Conservation (phyloP, 2,113 vertebrate species). For the Microtus montanus region DNA sequence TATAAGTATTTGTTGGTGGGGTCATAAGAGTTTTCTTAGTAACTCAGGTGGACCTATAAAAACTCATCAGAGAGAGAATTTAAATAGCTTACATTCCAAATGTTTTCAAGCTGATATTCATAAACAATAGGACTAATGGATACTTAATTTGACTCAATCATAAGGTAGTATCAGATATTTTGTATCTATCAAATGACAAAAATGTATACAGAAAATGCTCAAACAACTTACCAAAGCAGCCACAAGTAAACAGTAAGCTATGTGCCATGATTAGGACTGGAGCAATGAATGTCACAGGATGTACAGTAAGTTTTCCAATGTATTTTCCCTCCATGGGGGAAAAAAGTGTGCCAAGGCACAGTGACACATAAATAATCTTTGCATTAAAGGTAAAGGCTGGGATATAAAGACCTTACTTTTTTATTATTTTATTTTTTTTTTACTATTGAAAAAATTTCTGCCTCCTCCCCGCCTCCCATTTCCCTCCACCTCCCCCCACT, state of each 20-base stretch:
- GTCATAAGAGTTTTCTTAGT: not conserved
- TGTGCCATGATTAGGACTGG: not conserved
- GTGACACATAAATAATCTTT: conserved; percentile 9
- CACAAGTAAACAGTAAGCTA: not conserved
- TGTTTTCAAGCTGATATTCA: not conserved
- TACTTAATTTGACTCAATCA: not conserved
- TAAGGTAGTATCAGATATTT: conserved; percentile 12
- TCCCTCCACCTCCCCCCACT: no score
- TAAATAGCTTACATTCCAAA: not conserved
- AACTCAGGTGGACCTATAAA: not conserved
- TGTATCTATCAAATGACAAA: not conserved
- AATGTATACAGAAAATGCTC: not conserved
- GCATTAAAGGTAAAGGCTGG: not conserved
- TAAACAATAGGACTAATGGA: not conserved
- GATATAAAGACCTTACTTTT: not conserved
- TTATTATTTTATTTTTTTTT: no score
- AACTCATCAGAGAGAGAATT: conserved; percentile 25
- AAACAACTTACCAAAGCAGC: not conserved
- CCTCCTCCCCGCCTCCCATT: no score
- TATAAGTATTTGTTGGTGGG: not conserved
- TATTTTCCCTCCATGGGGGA: not conserved
- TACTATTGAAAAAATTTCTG: no score
- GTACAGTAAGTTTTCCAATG: not conserved
- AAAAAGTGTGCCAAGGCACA: not conserved
- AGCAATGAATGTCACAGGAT: not conserved